Conservation (phyloP, 1,140 invertebrate species). For the Adelges cooleyi region DNA sequence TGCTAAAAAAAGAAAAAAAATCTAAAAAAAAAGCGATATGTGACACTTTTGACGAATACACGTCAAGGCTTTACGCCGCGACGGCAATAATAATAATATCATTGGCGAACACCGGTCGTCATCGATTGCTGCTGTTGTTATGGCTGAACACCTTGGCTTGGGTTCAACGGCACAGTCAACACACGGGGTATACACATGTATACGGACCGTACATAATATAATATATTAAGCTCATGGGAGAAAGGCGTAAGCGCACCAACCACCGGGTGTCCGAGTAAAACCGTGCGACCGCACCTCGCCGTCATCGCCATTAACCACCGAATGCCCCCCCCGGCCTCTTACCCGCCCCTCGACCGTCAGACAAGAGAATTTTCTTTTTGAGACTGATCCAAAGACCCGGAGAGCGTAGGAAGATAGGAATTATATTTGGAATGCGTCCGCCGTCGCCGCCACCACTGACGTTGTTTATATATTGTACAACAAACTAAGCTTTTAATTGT, state of each 20-base stretch:
- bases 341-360: background rate
- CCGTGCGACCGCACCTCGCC: background rate
- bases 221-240: no score
- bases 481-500: no score
- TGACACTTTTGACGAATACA: no score
- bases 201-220: no score
- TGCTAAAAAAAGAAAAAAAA: no score
- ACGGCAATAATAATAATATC: no score
- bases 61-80: no score
- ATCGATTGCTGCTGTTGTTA: constrained; percentile 26
- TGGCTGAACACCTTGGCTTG: constrained; percentile 17
- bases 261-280: background rate
- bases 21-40: no score
- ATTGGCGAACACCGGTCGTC: constrained; percentile 3
- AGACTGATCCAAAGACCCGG: constrained; percentile 19
- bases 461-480: no score
- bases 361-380: constrained; percentile 13
- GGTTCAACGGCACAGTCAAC: no score
- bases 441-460: background rate
- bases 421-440: constrained; percentile 13
- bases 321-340: background rate
- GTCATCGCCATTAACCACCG: background rate
- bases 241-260: no score
- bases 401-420: constrained; percentile 18
- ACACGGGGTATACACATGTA: no score